Evolutionary conservation across 2,888 invertebrate species (phyloP), one percentile per base, ranked within the genome.

Genomic region (Synergus itoensis): DNA sequence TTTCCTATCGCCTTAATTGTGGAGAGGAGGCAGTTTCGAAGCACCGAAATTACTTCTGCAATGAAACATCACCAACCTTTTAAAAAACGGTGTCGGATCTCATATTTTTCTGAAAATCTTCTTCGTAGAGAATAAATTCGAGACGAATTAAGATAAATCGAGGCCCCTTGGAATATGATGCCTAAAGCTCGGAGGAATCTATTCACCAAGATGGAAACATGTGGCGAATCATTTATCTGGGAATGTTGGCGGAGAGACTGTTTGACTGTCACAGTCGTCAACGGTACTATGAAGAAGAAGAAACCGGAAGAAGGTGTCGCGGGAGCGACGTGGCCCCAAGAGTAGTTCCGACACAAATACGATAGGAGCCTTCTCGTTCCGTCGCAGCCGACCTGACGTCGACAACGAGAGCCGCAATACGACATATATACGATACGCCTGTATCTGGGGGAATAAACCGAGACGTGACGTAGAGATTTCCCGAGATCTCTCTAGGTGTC

Each of bases 401-500:
- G 81, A 84, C 83, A 82, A 82, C 79, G 81, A 82, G 80, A 81
- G 78, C 78, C 67, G 83, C 77, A 81, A 82, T 82, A 80, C 79
- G 81, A 81, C 76, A 60, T 78, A 80, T 78, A 80, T 81, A 78
- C 79, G 82, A 81, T 80, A 79, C 45, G 76, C 81, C 65, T 73
- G 81, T 83, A 82, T 80, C 80, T 77, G 80, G 81, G 81, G 81
- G 81, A 85, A 83, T 82, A 81, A 62, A 41, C 82, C 77, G 62
- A 77, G 80, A 79, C 78, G 81, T 80, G 82, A 81, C 77, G 45
- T 76, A 53, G 62, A 69, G 18, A 62, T 63, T 28, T 80, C 63
- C 79, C 77, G 80, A 83, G 84, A 62, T 82, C 81, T 83, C 80
- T 81, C 81, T 76, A 77, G 79, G 73, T 81, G 81, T 81, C 81